Percentiles rank a stretch among this genome's conserved stretches.
These are phyloP conservation scores for Ophiodon elongatus DNA, from an alignment of 2,113 vertebrate genomes.

Conservation along the genomic window DNA sequence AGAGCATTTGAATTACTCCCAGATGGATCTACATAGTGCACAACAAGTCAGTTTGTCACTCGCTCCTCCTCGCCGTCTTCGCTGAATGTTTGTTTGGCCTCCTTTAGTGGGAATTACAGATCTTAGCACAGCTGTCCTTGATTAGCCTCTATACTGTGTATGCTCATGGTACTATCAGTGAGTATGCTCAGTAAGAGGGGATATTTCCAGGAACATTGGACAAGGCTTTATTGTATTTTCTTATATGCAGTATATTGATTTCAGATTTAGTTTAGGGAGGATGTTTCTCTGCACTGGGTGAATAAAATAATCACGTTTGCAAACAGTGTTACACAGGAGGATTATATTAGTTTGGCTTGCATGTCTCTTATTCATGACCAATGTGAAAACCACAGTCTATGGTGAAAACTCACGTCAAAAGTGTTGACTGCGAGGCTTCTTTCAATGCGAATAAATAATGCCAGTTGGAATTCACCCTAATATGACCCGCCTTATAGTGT, in stretches of 20 bases:
- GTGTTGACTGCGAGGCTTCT: neutral
- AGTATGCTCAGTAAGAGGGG: neutral
- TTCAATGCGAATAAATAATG: neutral
- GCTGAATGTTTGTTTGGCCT: conserved; percentile 54
- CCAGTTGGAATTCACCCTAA: neutral
- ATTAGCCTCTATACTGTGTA: conserved; percentile 35
- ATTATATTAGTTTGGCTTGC: neutral
- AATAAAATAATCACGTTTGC: neutral
- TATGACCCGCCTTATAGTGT: neutral
- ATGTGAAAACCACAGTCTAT: neutral
- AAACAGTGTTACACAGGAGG: neutral
- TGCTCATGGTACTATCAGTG: neutral
- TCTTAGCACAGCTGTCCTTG: conserved; percentile 6
- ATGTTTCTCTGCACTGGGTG: neutral
- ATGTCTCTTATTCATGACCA: neutral
- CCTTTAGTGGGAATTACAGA: conserved; percentile 18
- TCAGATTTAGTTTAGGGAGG: neutral
- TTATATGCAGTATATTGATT: neutral
- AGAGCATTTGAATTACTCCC: conserved; percentile 53
- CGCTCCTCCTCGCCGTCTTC: conserved; percentile 31
- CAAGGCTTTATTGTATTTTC: neutral
- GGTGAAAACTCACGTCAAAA: neutral
- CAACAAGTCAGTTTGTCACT: conserved; percentile 31
- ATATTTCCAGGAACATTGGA: neutral
- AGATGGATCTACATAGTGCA: conserved; percentile 46